Evolutionary conservation across 2,797 vertebrate genomes (phyloP), one percentile per base, ranked within the genome.

Genomic region (Acipenser ruthenus): DNA sequence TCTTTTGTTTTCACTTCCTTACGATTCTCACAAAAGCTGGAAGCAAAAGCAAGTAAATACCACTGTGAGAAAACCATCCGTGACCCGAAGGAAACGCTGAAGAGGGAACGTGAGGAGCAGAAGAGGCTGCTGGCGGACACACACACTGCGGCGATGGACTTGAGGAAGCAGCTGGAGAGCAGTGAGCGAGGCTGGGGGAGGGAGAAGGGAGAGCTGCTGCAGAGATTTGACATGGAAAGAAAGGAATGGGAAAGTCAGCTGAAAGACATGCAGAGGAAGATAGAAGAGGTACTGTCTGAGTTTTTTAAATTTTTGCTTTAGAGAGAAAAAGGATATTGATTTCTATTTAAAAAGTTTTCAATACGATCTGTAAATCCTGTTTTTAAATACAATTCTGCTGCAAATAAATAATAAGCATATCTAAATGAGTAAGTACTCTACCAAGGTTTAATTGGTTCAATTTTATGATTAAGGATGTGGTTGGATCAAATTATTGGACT

Each of bases 181-280:
- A 93, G 82, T 0, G 92, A 95, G 77, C 88, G 74, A 69, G 89
- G 84, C 83, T 97, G 95, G 95, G 83, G 86, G 69, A 90, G 86
- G 77, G 96, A 97, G 80, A 95, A 92, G 82, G 89, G 92, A 55
- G 94, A 97, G 75, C 82, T 99, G 75, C 83, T 98, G 82, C 92
- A 97, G 81, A 89, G 89, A 77, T 98, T 99, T 77, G 93, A 98
- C 70, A 83, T 85, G 0, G 97, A 99, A 86, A 93, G 95, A 78
- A 94, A 87, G 68, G 95, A 97, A 74, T 99, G 95, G 97, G 95
- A 99, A 84, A 89, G 86, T 75, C 96, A 99, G 56, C 93, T 97
- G 88, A 92, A 91, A 75, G 87, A 94, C 73, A 97, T 99, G 97
- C 96, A 98, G 84, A 91, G 71, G 78, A 97, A 95, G 86, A 96